A percentile compares a stretch with the other conserved stretches of the same genome.
phyloP scores from a whole-genome alignment of 23 tunicate genomes.

The Ascidia mentula region DNA sequence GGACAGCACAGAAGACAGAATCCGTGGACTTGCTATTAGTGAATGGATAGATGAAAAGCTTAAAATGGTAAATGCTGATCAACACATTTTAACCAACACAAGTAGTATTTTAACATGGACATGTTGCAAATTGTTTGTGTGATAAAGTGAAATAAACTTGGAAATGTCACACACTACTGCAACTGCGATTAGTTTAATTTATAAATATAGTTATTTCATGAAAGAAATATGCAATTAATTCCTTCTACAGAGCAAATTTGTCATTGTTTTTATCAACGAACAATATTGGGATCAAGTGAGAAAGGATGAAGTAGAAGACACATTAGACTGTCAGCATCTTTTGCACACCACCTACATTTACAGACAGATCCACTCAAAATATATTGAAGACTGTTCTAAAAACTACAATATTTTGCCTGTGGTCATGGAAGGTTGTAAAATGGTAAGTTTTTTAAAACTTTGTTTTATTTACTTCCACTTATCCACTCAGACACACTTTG shows the following conservation, averaged over 20 bases:
- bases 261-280: conserved; percentile 52
- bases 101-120: too few relatives aligned
- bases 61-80: background rate
- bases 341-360: conserved; percentile 70
- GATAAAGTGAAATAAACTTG: too few relatives aligned
- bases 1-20: conserved; percentile 36
- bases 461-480: background rate
- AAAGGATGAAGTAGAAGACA: conserved; percentile 8
- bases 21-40: conserved; percentile 22
- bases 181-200: too few relatives aligned
- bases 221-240: background rate
- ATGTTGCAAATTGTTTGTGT: too few relatives aligned
- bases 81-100: too few relatives aligned
- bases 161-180: too few relatives aligned
- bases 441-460: conserved; percentile 21
- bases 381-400: conserved; percentile 39
- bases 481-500: background rate
- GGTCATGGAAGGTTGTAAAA: conserved; percentile 35
- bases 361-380: conserved; percentile 40
- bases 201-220: background rate
- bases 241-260: conserved; percentile 39
- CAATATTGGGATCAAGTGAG: conserved; percentile 28
- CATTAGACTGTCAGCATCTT: background rate
- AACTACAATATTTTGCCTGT: conserved; percentile 65
- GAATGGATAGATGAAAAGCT: conserved; percentile 37